Evolutionary conservation across 1,140 invertebrate species (phyloP).

Genomic region (Vanessa tameamea): DNA sequence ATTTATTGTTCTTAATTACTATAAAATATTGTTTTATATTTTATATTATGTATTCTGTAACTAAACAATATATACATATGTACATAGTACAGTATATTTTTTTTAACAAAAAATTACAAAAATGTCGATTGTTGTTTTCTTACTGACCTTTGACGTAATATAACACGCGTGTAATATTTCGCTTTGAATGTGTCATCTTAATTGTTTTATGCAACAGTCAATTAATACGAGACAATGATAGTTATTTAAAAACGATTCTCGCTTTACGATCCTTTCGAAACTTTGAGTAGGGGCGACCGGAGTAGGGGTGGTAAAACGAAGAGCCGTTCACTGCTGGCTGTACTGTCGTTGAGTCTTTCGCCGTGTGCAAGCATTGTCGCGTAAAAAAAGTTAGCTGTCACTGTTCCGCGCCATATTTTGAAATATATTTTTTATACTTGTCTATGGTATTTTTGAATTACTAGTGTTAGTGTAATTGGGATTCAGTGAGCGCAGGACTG

Average conservation of each 20-base stretch:
- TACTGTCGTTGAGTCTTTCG: constrained; percentile 60
- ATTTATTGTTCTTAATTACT: no score
- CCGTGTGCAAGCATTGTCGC: constrained; percentile 54
- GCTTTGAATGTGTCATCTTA: constrained; percentile 25
- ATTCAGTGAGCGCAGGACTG: constrained; percentile 44
- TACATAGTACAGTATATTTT: no score
- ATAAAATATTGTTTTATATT: neutral
- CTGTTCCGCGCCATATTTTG: constrained; percentile 37
- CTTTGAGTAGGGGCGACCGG: constrained; percentile 61
- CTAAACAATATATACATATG: no score
- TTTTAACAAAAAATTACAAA: no score
- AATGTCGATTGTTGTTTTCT: no score
- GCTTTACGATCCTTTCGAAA: constrained; percentile 73
- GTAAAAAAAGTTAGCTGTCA: constrained; percentile 47
- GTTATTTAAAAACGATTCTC: constrained; percentile 52
- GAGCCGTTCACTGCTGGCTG: constrained; percentile 52
- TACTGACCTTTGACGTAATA: no score
- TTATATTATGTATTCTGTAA: neutral
- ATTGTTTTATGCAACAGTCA: constrained; percentile 64
- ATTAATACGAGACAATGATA: constrained; percentile 62
- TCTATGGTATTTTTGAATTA: constrained; percentile 44
- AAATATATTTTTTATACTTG: constrained; percentile 34
- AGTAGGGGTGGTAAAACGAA: constrained; percentile 77
- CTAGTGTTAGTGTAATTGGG: constrained; percentile 37
- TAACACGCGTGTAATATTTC: neutral